phyloP scores from a whole-genome alignment of 2,888 invertebrate species.

The Molorchus minor region DNA sequence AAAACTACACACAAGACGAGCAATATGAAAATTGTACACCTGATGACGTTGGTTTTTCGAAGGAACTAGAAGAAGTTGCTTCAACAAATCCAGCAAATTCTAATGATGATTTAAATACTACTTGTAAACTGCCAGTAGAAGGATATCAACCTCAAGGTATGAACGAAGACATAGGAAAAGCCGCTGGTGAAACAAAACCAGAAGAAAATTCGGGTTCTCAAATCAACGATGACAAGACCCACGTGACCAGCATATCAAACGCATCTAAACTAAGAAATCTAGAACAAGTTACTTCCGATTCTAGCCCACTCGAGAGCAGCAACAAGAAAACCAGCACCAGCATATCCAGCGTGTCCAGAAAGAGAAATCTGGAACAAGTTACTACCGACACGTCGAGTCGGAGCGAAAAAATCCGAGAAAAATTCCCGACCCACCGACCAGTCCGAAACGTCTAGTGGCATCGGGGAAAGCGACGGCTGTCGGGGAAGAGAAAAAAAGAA shows the following conservation, averaged over 20 bases:
- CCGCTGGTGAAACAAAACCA: neutral
- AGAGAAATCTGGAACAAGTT: slow-evolving; percentile 32
- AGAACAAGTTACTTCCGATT: slow-evolving; percentile 26
- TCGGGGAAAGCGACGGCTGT: slow-evolving; percentile 21
- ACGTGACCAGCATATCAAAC: slow-evolving; percentile 23
- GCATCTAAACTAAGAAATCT: slow-evolving; percentile 33
- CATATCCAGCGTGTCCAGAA: slow-evolving; percentile 35
- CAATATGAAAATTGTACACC: too few species aligned
- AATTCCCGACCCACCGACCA: neutral
- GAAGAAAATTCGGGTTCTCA: neutral
- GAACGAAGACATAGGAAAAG: neutral
- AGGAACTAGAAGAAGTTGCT: too few species aligned
- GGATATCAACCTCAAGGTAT: too few species aligned
- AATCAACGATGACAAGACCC: neutral
- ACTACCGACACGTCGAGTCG: slow-evolving; percentile 3
- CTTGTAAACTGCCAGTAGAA: too few species aligned
- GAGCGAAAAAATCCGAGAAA: neutral
- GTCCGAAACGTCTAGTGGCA: slow-evolving; percentile 13
- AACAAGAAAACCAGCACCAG: slow-evolving; percentile 20
- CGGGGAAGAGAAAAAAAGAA: neutral
- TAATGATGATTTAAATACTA: too few species aligned
- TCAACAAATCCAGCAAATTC: too few species aligned
- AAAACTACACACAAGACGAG: too few species aligned
- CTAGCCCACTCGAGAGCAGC: slow-evolving; percentile 14
- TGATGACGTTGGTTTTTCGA: too few species aligned